Evolutionary conservation across 1,140 invertebrate genomes (phyloP).

Genomic region (Scaptomyza hsui): DNA sequence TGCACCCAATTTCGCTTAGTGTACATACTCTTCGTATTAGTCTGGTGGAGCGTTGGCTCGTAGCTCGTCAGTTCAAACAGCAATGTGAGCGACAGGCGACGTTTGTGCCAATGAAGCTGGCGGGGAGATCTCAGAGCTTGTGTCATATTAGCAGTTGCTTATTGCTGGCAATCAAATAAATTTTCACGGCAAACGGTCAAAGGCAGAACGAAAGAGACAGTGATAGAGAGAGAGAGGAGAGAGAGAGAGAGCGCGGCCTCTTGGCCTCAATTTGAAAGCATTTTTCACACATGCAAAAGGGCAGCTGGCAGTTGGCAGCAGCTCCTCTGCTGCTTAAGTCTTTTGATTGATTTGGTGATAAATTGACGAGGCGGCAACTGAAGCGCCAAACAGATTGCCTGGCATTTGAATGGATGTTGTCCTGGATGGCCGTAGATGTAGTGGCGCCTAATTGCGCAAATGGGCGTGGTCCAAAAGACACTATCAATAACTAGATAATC

Average conservation of each 20-base stretch:
- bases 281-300: conserved; percentile 57
- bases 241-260: conserved; percentile 32
- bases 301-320: conserved; percentile 10
- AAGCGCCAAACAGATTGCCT: conserved; percentile 71
- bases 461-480: conserved; percentile 35
- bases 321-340: conserved; percentile 55
- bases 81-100: conserved; percentile 11
- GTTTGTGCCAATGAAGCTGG: conserved; percentile 2
- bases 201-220: conserved; percentile 37
- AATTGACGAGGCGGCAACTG: conserved; percentile 74
- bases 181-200: conserved; percentile 79
- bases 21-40: conserved; percentile 29
- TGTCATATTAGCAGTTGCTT: conserved; percentile 81
- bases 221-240: neutral
- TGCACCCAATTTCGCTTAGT: neutral
- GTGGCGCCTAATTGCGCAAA: conserved; percentile 55
- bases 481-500: conserved; percentile 31
- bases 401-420: conserved; percentile 48
- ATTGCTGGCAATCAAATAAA: conserved; percentile 81
- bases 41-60: conserved; percentile 30
- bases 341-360: conserved; percentile 82
- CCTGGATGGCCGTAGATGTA: conserved; percentile 24
- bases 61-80: conserved; percentile 18
- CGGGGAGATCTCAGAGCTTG: conserved; percentile 60
- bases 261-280: conserved; percentile 56